A percentile compares a stretch with the other conserved stretches of the same genome.
Evolutionary conservation across 2,888 invertebrate genomes (phyloP).

Genomic region (Marronus borbonicus): DNA sequence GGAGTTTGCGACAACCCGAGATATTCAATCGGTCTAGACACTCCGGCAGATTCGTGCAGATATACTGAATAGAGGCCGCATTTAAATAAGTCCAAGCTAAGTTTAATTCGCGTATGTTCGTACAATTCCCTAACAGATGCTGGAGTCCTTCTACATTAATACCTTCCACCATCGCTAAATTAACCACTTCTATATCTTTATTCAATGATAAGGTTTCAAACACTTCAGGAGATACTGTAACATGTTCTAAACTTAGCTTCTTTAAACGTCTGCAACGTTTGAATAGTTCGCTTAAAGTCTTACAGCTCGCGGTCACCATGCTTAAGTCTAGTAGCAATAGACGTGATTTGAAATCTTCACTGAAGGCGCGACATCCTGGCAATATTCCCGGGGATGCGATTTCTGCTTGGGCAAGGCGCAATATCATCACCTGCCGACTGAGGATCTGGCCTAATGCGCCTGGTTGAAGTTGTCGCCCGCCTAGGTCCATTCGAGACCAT

Average conservation of each 20-base stretch:
- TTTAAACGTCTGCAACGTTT: slow-evolving; percentile 79
- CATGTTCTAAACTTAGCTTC: slow-evolving; percentile 90
- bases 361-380: slow-evolving; percentile 66
- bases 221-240: slow-evolving; percentile 76
- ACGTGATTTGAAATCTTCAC: slow-evolving; percentile 72
- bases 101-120: slow-evolving; percentile 80
- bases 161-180: slow-evolving; percentile 87
- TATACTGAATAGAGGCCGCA: slow-evolving; percentile 74
- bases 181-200: slow-evolving; percentile 82
- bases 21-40: slow-evolving; percentile 84
- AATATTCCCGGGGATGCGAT: slow-evolving; percentile 73
- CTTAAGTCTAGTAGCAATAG: slow-evolving; percentile 91
- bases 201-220: slow-evolving; percentile 81
- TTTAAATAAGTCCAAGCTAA: slow-evolving; percentile 86
- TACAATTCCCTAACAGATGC: slow-evolving; percentile 76
- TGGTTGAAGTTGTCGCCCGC: slow-evolving; percentile 78
- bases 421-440: slow-evolving; percentile 82
- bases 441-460: slow-evolving; percentile 84
- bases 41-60: slow-evolving; percentile 77
- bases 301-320: slow-evolving; percentile 79
- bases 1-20: slow-evolving; percentile 84
- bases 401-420: slow-evolving; percentile 86
- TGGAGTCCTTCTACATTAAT: slow-evolving; percentile 78
- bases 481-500: slow-evolving; percentile 89
- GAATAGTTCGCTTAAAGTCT: slow-evolving; percentile 75